Base-by-base conservation (phyloP, 2,888 invertebrate species). In the Diaphora mendica region DNA sequence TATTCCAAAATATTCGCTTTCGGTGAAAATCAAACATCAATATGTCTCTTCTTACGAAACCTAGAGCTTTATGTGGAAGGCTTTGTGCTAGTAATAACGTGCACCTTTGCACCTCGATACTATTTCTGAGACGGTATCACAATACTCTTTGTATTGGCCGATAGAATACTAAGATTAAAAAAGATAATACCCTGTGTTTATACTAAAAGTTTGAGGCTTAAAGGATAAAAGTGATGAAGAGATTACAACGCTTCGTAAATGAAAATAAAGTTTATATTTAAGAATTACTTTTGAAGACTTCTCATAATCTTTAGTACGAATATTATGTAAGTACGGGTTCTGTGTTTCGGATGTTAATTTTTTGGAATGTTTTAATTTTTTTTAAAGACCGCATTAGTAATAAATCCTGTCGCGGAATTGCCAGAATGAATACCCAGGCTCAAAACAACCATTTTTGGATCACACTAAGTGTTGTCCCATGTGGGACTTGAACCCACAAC, bases 21-120 rank as follows among this genome's bases (percentile, higher is more conserved):
- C 3, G 9, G 30, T 62, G 3, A 23, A 48, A 64, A 44, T 30
- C 15, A n/a, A 51, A 35, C 17, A 26, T 26, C 39, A 65, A 65
- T 42, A 59, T 71, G 62, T 72, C 72, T 62, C 62, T 72, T 67
- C 59, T 67, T 62, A 44, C 35, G 9, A 62, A 62, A 30, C 35
- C 3, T 39, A 72, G 67, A 72, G 67, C 66, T 7, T 17, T n/a
- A 30, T 26, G 11, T 39, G 72, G n/a, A 64, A 68, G 82, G 79
- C 77, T 79, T 79, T 76, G 80, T 83, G 78, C 78, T 79, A 82
- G 84, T 87, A 89, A 89, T 89, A 89, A 86, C 87, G 84, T 87
- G 85, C 86, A 87, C 84, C 74, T 70, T 39, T 82, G 83, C 79
- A 83, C 76, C 81, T 77, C 75, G 71, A 80, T 86, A 86, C 85